A percentile compares a stretch with the other conserved stretches of the same genome.
These are phyloP conservation scores for Ochropacha duplaris DNA, from an alignment of 2,888 invertebrate genomes.

Conservation along the genomic window DNA sequence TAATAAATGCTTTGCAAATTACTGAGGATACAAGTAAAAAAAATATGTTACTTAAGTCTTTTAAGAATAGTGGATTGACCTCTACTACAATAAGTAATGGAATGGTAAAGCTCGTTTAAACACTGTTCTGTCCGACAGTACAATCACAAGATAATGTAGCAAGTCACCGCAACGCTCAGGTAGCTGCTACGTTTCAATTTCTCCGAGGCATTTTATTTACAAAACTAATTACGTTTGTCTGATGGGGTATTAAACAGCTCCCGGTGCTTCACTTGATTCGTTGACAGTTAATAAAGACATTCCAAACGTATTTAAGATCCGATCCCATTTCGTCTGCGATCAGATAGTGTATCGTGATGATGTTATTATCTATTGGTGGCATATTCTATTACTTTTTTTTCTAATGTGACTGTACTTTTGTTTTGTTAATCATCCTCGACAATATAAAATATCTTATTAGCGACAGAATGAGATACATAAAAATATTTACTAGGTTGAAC, in stretches of 20 bases:
- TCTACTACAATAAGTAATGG: neutral
- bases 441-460: conserved; percentile 47
- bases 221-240: conserved; percentile 83
- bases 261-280: conserved; percentile 70
- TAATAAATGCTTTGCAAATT: too few species aligned
- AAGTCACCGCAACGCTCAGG: conserved; percentile 75
- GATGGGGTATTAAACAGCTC: conserved; percentile 78
- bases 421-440: conserved; percentile 36
- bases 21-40: neutral
- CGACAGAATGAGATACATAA: conserved; percentile 48
- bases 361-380: conserved; percentile 54
- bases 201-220: conserved; percentile 81
- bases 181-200: conserved; percentile 81
- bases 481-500: conserved; percentile 46
- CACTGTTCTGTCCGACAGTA: conserved; percentile 48
- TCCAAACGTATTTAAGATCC: conserved; percentile 71
- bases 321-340: conserved; percentile 61
- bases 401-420: conserved; percentile 44
- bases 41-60: neutral
- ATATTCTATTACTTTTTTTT: conserved; percentile 39
- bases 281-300: conserved; percentile 82
- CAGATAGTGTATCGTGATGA: conserved; percentile 58
- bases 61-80: conserved; percentile 5
- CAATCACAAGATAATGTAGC: conserved; percentile 64
- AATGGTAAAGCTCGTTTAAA: conserved; percentile 22